Percentiles rank a stretch among this genome's conserved stretches.
Conservation (phyloP, 2,113 vertebrate species). For the Dromiciops gliroides region DNA sequence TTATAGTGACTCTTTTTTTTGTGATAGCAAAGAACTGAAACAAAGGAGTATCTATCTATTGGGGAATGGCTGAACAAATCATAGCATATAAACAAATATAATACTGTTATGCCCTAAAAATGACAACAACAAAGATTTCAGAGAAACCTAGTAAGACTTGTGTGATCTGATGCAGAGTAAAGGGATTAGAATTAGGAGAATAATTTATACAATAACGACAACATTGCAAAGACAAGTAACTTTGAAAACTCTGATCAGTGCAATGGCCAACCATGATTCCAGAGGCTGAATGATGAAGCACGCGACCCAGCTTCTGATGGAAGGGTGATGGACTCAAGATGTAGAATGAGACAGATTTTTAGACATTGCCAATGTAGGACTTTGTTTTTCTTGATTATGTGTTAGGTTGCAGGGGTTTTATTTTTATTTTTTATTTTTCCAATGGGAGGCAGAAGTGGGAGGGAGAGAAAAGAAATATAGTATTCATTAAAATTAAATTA, state of each 20-base stretch:
- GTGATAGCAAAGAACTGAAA: not conserved
- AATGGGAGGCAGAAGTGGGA: not conserved
- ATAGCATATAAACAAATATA: not conserved
- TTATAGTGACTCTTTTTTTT: not conserved
- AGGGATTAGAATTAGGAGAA: not conserved
- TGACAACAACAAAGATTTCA: not conserved
- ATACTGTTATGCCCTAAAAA: not conserved
- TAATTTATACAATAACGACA: not conserved
- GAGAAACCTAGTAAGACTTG: not conserved
- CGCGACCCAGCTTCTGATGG: not conserved
- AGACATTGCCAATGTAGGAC: not conserved
- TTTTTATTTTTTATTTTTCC: not conserved
- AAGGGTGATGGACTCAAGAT: not conserved
- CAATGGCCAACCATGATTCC: too few species aligned
- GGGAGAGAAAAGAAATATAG: not conserved
- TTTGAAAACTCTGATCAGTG: not conserved
- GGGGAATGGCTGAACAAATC: not conserved
- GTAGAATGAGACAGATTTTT: not conserved
- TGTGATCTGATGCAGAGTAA: not conserved
- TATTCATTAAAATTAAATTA: not conserved
- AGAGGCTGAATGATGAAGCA: not conserved
- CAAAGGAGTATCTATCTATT: not conserved
- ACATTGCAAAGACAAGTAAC: not conserved
- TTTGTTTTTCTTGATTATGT: not conserved
- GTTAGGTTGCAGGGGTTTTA: not conserved